phyloP scores from a whole-genome alignment of 2,888 invertebrate genomes.

The Augochlorella aurata region DNA sequence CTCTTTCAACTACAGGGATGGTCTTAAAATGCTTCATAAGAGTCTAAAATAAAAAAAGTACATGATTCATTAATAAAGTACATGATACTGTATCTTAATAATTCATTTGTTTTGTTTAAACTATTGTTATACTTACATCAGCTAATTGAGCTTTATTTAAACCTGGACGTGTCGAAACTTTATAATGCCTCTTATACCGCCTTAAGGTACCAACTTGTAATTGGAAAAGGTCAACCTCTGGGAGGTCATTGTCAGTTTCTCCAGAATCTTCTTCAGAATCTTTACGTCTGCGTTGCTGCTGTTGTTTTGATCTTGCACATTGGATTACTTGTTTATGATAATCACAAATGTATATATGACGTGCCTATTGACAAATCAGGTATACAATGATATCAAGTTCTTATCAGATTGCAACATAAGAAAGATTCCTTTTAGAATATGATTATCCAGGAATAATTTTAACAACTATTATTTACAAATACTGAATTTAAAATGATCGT shows the following conservation, averaged over 20 bases:
- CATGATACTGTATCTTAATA: neutral
- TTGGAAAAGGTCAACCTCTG: constrained; percentile 96
- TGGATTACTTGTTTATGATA: constrained; percentile 98
- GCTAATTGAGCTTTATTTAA: constrained; percentile 97
- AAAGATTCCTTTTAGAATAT: neutral
- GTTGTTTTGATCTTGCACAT: constrained; percentile 94
- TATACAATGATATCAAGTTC: neutral
- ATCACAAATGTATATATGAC: constrained; percentile 98
- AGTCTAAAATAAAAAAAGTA: constrained; percentile 86
- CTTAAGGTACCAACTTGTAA: constrained; percentile 96
- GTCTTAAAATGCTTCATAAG: constrained; percentile 97
- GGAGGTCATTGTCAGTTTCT: constrained; percentile 94
- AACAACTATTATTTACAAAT: neutral
- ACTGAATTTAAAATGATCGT: neutral
- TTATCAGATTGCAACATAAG: neutral
- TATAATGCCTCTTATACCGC: constrained; percentile 96
- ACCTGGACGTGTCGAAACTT: constrained; percentile 94
- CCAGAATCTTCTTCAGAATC: constrained; percentile 97
- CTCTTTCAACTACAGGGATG: constrained; percentile 96
- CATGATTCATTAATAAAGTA: neutral
- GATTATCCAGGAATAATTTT: neutral
- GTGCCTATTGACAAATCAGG: constrained; percentile 85
- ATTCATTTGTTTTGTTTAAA: neutral
- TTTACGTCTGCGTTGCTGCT: constrained; percentile 86
- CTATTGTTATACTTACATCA: constrained; percentile 88